These are phyloP conservation scores for Smittia aterrima DNA, from an alignment of 2,888 invertebrate genomes.

Conservation along the genomic window DNA sequence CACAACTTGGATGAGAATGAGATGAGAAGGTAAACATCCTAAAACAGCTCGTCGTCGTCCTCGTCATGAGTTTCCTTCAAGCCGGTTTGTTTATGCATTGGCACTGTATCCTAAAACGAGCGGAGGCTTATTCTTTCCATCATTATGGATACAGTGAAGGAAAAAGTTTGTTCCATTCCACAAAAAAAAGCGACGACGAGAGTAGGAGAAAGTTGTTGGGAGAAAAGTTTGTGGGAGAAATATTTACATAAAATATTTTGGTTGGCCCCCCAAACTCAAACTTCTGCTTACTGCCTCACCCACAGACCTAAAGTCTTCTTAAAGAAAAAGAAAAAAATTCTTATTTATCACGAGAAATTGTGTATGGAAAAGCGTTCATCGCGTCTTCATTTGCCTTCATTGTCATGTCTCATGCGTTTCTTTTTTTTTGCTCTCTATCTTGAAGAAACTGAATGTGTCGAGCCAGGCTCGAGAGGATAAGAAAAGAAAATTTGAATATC, in stretches of 20 bases:
- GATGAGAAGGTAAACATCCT: background rate
- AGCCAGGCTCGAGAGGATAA: background rate
- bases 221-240: background rate
- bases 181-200: background rate
- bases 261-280: slow-evolving; percentile 28
- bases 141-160: background rate
- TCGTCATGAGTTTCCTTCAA: background rate
- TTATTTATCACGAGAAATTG: background rate
- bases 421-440: too few species aligned
- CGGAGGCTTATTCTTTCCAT: slow-evolving; percentile 7
- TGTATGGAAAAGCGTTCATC: background rate
- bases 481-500: slow-evolving; percentile 34
- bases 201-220: background rate
- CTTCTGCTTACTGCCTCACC: background rate
- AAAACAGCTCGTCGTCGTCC: background rate
- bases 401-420: slow-evolving; percentile 13
- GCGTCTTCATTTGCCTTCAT: slow-evolving; percentile 29
- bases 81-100: background rate
- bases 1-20: background rate
- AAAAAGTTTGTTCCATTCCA: background rate
- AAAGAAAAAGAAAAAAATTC: background rate
- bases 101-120: slow-evolving; percentile 3
- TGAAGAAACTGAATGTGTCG: background rate
- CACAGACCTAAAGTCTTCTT: background rate
- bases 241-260: slow-evolving; percentile 37